Conservation (phyloP, 2,113 vertebrate genomes). For the Stigmatopora argus region DNA sequence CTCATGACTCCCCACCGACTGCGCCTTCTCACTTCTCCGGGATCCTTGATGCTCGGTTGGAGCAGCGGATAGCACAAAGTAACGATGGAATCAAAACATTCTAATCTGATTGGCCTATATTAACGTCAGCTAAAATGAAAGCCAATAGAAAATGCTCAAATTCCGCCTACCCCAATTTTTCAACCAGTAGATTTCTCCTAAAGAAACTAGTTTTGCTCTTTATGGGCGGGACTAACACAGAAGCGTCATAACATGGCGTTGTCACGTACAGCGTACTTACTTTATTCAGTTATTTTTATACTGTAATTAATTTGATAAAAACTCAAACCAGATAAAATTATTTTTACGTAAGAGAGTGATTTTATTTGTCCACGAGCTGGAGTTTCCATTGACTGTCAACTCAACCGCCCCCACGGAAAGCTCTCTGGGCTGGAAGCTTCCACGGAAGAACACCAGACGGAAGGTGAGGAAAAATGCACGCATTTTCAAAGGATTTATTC, state of each 20-base stretch:
- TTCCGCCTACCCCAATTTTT: neutral
- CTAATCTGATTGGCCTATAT: neutral
- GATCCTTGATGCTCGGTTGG: neutral
- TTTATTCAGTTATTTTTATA: neutral
- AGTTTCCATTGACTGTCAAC: neutral
- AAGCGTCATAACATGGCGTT: constrained; percentile 47
- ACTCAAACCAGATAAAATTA: neutral
- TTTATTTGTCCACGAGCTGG: too few relatives aligned
- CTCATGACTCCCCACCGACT: constrained; percentile 62
- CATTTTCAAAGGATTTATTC: constrained; percentile 10
- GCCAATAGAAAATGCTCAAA: neutral
- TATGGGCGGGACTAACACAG: constrained; percentile 17
- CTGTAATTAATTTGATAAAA: neutral
- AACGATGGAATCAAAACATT: neutral
- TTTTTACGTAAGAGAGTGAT: neutral
- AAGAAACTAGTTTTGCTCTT: neutral
- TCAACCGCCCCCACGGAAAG: constrained; percentile 8
- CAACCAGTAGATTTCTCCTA: neutral
- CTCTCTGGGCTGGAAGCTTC: constrained; percentile 46
- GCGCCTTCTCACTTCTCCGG: constrained; percentile 16
- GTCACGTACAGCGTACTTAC: neutral
- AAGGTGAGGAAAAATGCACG: constrained; percentile 44
- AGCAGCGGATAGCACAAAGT: neutral
- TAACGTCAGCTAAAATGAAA: neutral
- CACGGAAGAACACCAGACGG: constrained; percentile 33